Conservation (phyloP, 2,888 invertebrate genomes). For the Bellardia pandia region DNA sequence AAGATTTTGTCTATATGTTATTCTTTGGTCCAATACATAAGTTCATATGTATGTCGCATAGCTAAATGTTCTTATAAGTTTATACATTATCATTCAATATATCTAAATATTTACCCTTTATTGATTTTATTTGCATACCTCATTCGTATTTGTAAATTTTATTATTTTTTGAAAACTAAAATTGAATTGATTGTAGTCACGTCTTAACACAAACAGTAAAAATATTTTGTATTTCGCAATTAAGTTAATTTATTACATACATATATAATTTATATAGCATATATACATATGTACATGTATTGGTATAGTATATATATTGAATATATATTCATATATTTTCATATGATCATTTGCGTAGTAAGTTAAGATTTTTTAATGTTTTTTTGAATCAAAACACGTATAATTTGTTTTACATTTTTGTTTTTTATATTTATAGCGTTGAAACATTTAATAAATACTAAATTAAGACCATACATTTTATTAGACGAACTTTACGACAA, state of each 20-base stretch:
- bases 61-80: conserved; percentile 5
- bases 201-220: not conserved
- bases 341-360: no score
- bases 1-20: not conserved
- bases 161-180: conserved; percentile 4
- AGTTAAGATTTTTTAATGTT: no score
- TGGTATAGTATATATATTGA: no score
- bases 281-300: no score
- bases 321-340: no score
- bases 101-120: not conserved
- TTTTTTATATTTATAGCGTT: no score
- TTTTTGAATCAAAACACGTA: no score
- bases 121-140: conserved; percentile 1
- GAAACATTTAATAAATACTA: no score
- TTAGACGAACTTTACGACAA: no score
- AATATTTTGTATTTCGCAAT: not conserved
- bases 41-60: not conserved
- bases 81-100: not conserved
- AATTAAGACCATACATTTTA: no score
- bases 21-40: not conserved
- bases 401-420: no score
- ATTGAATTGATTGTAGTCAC: no score
- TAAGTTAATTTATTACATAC: conserved; percentile 13
- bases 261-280: not conserved
- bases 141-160: not conserved